Evolutionary conservation across 2,888 invertebrate genomes (phyloP).

Genomic region (Fragum sueziense): DNA sequence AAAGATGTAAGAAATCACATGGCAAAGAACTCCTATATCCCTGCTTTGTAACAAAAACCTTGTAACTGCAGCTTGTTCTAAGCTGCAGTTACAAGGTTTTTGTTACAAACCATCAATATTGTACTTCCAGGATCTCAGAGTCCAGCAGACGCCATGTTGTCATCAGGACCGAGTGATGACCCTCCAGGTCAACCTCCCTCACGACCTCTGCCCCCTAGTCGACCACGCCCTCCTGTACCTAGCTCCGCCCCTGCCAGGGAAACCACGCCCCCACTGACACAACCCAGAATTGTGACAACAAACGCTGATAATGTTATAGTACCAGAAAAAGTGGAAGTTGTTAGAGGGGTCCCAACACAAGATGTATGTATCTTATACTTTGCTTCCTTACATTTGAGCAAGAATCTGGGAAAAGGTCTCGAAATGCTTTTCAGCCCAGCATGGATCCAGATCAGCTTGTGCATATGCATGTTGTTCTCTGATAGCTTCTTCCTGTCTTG

Average conservation of each 20-base stretch:
- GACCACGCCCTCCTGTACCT: slow-evolving; percentile 40
- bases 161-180: neutral
- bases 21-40: no score
- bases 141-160: slow-evolving; percentile 65
- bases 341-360: slow-evolving; percentile 60
- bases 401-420: no score
- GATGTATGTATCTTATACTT: slow-evolving; percentile 63
- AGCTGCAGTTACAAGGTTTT: no score
- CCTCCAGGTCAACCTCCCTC: slow-evolving; percentile 40
- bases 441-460: no score
- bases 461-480: no score
- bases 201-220: slow-evolving; percentile 53
- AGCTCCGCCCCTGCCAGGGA: slow-evolving; percentile 3
- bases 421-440: no score
- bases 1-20: no score
- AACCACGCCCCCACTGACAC: slow-evolving; percentile 11
- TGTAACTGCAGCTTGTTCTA: no score
- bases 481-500: no score
- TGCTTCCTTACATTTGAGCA: no score
- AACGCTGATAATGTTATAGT: slow-evolving; percentile 49
- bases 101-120: no score
- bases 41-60: no score
- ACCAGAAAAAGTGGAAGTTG: slow-evolving; percentile 46
- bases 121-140: slow-evolving; percentile 67
- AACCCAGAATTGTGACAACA: slow-evolving; percentile 11